Conservation (phyloP, 2,888 invertebrate species). For the Eupithecia dodoneata region DNA sequence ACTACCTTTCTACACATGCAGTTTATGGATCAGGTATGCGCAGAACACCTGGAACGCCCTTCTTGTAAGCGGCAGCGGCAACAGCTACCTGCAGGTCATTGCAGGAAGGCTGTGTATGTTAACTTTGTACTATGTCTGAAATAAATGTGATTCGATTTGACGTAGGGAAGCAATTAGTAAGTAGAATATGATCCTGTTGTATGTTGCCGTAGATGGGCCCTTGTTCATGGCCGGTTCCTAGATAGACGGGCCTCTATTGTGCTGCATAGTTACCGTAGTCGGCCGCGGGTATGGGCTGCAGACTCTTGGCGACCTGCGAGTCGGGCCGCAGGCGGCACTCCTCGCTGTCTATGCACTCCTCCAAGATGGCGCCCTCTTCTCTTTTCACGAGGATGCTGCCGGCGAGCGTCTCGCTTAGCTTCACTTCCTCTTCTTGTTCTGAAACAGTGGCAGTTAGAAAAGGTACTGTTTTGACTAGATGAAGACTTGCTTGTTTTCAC, state of each 20-base stretch:
- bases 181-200: no score
- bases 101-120: no score
- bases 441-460: neutral
- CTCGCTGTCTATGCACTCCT: constrained; percentile 24
- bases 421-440: constrained; percentile 40
- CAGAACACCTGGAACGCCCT: no score
- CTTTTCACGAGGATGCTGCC: constrained; percentile 60
- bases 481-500: no score
- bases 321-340: constrained; percentile 45
- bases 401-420: constrained; percentile 53
- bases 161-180: no score
- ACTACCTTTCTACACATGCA: no score
- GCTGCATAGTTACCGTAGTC: constrained; percentile 53
- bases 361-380: constrained; percentile 7
- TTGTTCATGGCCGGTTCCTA: neutral
- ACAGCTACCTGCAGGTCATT: no score
- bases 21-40: no score
- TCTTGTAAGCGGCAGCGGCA: no score
- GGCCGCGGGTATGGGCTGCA: constrained; percentile 57
- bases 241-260: neutral
- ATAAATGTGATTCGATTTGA: no score
- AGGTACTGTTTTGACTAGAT: neutral
- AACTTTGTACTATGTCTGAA: no score
- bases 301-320: constrained; percentile 45
- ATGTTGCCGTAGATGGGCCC: no score